These are phyloP conservation scores for Stegostoma tigrinum DNA, from an alignment of 2,113 vertebrate species.

Conservation along the genomic window DNA sequence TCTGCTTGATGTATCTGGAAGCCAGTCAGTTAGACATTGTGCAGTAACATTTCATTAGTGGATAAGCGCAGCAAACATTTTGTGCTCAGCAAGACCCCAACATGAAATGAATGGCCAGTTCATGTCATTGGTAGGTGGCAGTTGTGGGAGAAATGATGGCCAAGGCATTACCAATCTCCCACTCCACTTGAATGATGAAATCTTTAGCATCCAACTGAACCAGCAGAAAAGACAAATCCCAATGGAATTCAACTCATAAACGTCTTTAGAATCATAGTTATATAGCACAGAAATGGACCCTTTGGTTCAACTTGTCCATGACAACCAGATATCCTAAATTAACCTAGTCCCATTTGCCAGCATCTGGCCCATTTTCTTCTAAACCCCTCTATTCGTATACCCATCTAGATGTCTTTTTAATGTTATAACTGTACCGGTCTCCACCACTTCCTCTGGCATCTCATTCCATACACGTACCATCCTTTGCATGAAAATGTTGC, in stretches of 20 bases:
- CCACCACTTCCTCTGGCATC: no score
- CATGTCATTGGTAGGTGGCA: neutral
- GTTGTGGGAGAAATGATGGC: neutral
- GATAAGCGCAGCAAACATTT: neutral
- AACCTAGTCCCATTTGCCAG: no score
- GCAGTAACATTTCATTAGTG: neutral
- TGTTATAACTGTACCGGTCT: no score
- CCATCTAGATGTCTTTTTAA: no score
- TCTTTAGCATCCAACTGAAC: neutral
- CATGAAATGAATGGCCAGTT: neutral
- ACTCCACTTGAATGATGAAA: neutral
- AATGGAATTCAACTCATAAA: neutral
- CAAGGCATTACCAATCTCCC: neutral
- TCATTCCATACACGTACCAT: no score
- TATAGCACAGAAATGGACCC: no score
- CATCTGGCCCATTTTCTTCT: no score
- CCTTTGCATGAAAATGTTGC: no score
- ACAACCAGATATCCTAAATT: no score
- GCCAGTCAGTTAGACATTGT: neutral
- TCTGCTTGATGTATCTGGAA: neutral
- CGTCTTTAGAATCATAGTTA: neutral
- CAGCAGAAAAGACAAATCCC: neutral
- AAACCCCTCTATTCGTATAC: no score
- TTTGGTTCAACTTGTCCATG: no score
- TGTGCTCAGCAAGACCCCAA: neutral